Conservation (phyloP, 2,797 vertebrate genomes). For the Sebastes glaucus region DNA sequence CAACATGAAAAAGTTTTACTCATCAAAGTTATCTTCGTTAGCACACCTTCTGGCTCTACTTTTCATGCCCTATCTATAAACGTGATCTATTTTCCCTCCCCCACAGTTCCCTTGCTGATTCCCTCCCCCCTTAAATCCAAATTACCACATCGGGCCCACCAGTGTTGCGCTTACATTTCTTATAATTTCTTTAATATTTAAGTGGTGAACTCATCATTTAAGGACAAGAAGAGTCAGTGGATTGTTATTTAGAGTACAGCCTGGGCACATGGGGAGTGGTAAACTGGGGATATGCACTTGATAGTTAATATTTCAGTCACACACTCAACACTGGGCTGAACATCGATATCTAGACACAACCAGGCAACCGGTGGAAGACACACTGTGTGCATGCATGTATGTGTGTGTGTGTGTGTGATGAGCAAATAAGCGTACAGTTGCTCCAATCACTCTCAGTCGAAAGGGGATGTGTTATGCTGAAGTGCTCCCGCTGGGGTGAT, state of each 20-base stretch:
- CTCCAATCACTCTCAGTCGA: conserved; percentile 52
- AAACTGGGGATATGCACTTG: conserved; percentile 2
- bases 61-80: conserved; percentile 42
- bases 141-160: conserved; percentile 24
- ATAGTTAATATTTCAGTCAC: conserved; percentile 45
- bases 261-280: not conserved
- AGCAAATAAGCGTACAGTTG: conserved; percentile 21
- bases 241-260: conserved; percentile 5
- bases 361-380: conserved; percentile 7
- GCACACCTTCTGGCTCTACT: conserved; percentile 42
- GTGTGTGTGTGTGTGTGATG: conserved; percentile 5
- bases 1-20: conserved; percentile 47
- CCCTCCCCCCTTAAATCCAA: conserved; percentile 20
- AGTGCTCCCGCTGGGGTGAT: conserved; percentile 63
- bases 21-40: conserved; percentile 61
- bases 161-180: conserved; percentile 27
- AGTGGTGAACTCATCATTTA: conserved; percentile 8
- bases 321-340: conserved; percentile 6
- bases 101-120: not conserved
- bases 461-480: conserved; percentile 32
- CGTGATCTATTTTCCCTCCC: conserved; percentile 26
- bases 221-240: not conserved
- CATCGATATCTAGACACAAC: conserved; percentile 26
- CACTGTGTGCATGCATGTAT: not conserved
- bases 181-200: conserved; percentile 8